Conservation (phyloP, 2,888 invertebrate genomes). For the Athrips mouffetella region DNA sequence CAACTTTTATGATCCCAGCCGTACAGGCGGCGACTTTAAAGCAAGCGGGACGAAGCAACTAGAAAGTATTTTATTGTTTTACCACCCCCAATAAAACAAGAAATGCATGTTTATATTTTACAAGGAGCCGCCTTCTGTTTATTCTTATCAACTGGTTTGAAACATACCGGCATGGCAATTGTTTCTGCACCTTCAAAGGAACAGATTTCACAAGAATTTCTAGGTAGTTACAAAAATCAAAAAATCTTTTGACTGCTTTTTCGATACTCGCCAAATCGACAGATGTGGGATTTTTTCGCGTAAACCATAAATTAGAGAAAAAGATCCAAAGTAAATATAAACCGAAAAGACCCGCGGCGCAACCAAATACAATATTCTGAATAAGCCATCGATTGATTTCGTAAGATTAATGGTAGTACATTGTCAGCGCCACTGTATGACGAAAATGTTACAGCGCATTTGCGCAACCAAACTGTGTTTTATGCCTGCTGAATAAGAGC, state of each 20-base stretch:
- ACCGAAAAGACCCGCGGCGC: conserved; percentile 68
- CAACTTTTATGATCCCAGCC: conserved; percentile 34
- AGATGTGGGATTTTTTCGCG: conserved; percentile 64
- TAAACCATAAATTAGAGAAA: conserved; percentile 69
- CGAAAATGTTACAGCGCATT: conserved; percentile 50
- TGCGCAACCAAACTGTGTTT: conserved; percentile 60
- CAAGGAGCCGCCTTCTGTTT: conserved; percentile 53
- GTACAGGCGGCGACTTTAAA: conserved; percentile 30
- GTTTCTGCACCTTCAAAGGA: conserved; percentile 9
- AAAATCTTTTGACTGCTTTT: conserved; percentile 31
- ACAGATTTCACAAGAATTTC: neutral
- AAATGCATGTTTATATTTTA: conserved; percentile 47
- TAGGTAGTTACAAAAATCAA: conserved; percentile 16
- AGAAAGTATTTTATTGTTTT: conserved; percentile 64
- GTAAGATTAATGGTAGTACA: conserved; percentile 77
- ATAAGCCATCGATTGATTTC: conserved; percentile 79
- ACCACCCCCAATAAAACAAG: conserved; percentile 46
- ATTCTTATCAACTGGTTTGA: conserved; percentile 27
- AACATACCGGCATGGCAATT: conserved; percentile 27
- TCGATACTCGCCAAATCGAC: conserved; percentile 41
- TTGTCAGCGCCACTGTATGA: conserved; percentile 74
- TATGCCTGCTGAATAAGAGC: conserved; percentile 51
- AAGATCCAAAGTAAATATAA: conserved; percentile 74
- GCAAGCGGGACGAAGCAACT: conserved; percentile 28
- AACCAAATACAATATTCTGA: conserved; percentile 77